A percentile compares a stretch with the other conserved stretches of the same genome.
phyloP scores from a whole-genome alignment of 2,888 invertebrate species.

The Xestia c-nigrum region DNA sequence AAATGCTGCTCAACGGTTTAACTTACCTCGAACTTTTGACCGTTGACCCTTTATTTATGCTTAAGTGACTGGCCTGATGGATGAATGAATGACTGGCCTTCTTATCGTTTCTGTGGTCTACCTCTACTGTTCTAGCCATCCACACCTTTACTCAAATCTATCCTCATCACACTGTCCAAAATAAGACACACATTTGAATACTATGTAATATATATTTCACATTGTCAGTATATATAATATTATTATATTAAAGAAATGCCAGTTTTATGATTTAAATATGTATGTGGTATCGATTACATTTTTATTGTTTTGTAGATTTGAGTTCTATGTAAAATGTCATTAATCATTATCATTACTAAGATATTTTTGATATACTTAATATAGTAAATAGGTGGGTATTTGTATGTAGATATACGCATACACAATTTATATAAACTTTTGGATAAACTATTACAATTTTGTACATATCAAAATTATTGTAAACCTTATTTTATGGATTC shows the following conservation, averaged over 20 bases:
- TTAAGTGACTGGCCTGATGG: no score
- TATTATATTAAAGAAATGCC: background rate
- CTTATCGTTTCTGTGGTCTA: background rate
- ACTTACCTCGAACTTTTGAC: background rate
- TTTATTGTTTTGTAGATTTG: background rate
- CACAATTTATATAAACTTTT: background rate
- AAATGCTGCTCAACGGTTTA: conserved; percentile 9
- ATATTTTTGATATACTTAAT: background rate
- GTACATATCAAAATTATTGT: background rate
- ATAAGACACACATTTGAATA: conserved; percentile 16
- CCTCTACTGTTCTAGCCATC: background rate
- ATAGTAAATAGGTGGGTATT: background rate
- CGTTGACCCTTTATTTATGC: no score
- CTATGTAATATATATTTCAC: conserved; percentile 21
- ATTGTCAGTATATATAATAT: background rate
- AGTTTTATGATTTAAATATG: background rate
- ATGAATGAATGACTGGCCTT: no score
- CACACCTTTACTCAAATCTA: background rate
- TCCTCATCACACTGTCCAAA: background rate
- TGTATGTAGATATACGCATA: background rate
- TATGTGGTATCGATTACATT: background rate
- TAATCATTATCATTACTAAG: background rate
- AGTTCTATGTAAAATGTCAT: background rate
- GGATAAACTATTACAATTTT: background rate
- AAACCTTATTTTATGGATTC: background rate